Evolutionary conservation across 2,113 vertebrate species (phyloP).

Genomic region (Heterotis niloticus): DNA sequence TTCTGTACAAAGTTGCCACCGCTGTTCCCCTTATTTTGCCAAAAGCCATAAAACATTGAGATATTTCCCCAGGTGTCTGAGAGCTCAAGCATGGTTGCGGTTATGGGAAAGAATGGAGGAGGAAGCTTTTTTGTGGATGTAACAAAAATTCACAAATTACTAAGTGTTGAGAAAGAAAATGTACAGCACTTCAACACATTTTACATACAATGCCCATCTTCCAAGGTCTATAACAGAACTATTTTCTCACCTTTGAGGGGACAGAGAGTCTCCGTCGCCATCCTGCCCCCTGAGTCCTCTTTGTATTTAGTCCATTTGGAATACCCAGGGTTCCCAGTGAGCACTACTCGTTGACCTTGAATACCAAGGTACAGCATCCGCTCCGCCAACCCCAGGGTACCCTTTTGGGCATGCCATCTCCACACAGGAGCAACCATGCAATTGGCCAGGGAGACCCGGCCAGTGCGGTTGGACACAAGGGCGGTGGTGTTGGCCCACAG

Average conservation of each 20-base stretch:
- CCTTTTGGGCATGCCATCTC: conserved; percentile 66
- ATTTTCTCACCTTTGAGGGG: conserved; percentile 68
- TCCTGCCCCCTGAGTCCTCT: conserved; percentile 51
- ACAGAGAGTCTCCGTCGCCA: conserved; percentile 63
- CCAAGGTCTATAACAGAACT: neutral
- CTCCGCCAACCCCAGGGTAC: conserved; percentile 68
- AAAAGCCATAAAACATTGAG: neutral
- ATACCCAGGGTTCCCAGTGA: conserved; percentile 60
- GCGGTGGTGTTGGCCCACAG: conserved; percentile 60
- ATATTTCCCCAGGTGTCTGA: neutral
- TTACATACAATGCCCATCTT: neutral
- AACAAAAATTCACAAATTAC: too few species aligned
- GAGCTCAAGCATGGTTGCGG: neutral
- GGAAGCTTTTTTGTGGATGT: too few species aligned
- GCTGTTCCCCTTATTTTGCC: neutral
- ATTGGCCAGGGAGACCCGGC: conserved; percentile 41
- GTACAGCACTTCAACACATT: too few species aligned
- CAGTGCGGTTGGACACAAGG: conserved; percentile 48
- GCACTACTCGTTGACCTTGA: conserved; percentile 62
- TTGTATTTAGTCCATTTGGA: conserved; percentile 76
- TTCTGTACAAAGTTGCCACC: neutral
- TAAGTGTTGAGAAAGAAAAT: too few species aligned
- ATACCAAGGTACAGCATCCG: conserved; percentile 72
- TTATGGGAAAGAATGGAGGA: too few species aligned
- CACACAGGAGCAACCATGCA: conserved; percentile 72